Evolutionary conservation across 2,797 vertebrate genomes (phyloP).

Genomic region (Limosa lapponica): DNA sequence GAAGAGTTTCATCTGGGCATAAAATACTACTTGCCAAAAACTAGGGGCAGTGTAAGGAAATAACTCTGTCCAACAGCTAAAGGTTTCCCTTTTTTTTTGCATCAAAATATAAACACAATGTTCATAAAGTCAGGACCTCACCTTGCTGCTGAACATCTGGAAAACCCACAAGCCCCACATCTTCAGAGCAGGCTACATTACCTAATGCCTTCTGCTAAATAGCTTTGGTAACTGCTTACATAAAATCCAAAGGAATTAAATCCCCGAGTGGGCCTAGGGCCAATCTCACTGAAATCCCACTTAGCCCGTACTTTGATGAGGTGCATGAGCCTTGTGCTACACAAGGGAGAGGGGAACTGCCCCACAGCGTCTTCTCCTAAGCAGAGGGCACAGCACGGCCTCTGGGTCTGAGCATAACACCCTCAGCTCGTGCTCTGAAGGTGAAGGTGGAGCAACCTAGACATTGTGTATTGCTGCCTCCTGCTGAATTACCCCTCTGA

Average conservation of each 20-base stretch:
- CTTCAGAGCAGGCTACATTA: background rate
- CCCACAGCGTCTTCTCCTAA: background rate
- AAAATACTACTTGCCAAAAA: background rate
- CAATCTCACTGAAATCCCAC: background rate
- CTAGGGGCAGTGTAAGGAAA: background rate
- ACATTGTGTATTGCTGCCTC: background rate
- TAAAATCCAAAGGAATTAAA: conserved; percentile 5
- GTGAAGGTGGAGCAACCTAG: background rate
- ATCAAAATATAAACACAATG: background rate
- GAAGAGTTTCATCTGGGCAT: background rate
- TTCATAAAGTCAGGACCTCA: background rate
- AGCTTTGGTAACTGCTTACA: background rate
- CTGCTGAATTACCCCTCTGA: background rate
- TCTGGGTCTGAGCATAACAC: background rate
- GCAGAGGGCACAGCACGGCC: background rate
- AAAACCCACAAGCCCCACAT: background rate
- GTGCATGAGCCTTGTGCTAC: background rate
- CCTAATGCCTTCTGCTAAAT: background rate
- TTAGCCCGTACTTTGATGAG: background rate
- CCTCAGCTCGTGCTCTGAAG: background rate
- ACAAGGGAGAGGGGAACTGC: rapidly evolving
- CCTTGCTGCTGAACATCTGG: background rate
- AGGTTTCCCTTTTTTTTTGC: background rate
- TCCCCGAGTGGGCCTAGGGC: background rate
- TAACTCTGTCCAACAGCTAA: background rate